Percentiles rank a stretch among this genome's conserved stretches.
phyloP scores from a whole-genome alignment of 2,888 invertebrate species.

The Girardia tigrina region DNA sequence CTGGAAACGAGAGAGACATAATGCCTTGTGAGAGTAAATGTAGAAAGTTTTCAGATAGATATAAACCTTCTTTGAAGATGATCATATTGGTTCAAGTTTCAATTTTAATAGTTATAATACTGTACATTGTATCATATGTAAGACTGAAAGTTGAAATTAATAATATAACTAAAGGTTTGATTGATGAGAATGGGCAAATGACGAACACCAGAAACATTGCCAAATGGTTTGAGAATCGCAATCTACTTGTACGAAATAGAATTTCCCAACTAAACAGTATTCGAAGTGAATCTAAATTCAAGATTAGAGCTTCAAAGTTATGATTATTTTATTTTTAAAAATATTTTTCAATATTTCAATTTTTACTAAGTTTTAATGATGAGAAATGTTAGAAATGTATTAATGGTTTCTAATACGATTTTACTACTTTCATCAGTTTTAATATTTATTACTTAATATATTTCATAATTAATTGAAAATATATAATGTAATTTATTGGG shows the following conservation, averaged over 20 bases:
- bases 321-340: too few relatives aligned
- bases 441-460: too few relatives aligned
- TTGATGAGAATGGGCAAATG: not conserved
- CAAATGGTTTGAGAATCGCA: constrained; percentile 1
- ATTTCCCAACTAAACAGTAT: not conserved
- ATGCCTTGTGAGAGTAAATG: not conserved
- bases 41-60: constrained; percentile 16
- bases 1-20: constrained; percentile 13
- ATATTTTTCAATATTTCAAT: too few relatives aligned
- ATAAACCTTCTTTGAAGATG: constrained; percentile 21
- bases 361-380: too few relatives aligned
- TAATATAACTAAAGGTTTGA: not conserved
- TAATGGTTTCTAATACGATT: too few relatives aligned
- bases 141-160: not conserved
- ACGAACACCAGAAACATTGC: not conserved
- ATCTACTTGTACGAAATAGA: not conserved
- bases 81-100: not conserved
- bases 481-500: too few relatives aligned
- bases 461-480: too few relatives aligned
- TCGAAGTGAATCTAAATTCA: too few relatives aligned
- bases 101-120: not conserved
- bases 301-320: too few relatives aligned
- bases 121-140: not conserved
- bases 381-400: too few relatives aligned
- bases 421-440: too few relatives aligned